Conservation (phyloP, 1,140 invertebrate genomes). For the Lepidostoma basale region DNA sequence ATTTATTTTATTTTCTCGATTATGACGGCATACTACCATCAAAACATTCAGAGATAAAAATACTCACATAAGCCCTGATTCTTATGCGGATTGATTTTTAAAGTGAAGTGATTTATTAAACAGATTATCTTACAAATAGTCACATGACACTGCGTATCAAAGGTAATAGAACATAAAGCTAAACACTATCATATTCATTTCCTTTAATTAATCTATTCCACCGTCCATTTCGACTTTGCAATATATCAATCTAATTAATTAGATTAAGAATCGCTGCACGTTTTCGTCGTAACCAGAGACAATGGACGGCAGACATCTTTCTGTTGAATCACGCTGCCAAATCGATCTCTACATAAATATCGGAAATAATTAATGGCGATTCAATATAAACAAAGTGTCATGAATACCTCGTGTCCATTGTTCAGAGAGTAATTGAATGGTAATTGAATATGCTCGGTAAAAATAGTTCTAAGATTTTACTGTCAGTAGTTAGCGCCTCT, state of each 20-base stretch:
- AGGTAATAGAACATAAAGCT: neutral
- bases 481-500: no score
- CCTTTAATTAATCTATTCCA: neutral
- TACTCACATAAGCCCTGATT: no score
- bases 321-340: conserved; percentile 16
- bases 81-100: no score
- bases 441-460: neutral
- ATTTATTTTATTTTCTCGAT: no score
- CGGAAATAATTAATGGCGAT: conserved; percentile 21
- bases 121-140: neutral
- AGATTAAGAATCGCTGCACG: conserved; percentile 6
- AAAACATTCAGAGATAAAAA: no score
- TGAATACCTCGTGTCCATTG: conserved; percentile 19
- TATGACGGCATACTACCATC: no score
- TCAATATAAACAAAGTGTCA: conserved; percentile 14
- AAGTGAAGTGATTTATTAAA: no score
- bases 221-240: neutral
- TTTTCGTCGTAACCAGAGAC: neutral
- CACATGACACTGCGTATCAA: neutral
- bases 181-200: conserved; percentile 1
- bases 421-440: conserved; percentile 5
- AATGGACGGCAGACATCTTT: conserved; percentile 16
- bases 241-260: neutral
- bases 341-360: conserved; percentile 6
- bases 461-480: no score